These are phyloP conservation scores for Leucoraja erinaceus DNA, from an alignment of 2,113 vertebrate species.

Conservation along the genomic window DNA sequence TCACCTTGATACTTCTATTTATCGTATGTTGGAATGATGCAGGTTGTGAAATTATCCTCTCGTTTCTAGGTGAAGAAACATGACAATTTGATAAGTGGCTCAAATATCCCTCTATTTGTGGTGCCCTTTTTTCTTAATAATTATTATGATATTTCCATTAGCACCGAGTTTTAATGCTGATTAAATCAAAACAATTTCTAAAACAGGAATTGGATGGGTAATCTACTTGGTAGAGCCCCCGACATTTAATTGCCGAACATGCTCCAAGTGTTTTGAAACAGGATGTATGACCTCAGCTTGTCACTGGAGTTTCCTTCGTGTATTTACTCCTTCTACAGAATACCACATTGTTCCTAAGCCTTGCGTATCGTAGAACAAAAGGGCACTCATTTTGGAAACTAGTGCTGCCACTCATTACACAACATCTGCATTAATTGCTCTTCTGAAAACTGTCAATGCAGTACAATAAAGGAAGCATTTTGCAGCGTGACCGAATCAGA, in stretches of 20 bases:
- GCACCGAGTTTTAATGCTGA: neutral
- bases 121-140: neutral
- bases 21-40: neutral
- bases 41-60: neutral
- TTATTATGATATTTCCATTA: neutral
- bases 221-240: neutral
- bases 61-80: neutral
- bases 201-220: neutral
- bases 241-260: neutral
- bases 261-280: slow-evolving; percentile 9
- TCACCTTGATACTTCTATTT: neutral
- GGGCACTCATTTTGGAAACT: neutral
- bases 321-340: neutral
- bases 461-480: neutral
- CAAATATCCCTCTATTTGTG: neutral
- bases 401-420: neutral
- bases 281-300: neutral
- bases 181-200: neutral
- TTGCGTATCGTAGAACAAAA: neutral
- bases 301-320: neutral
- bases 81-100: neutral
- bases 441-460: neutral
- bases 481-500: neutral
- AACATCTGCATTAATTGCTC: slow-evolving; percentile 8
- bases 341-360: slow-evolving; percentile 16